phyloP scores from a whole-genome alignment of 2,888 invertebrate genomes.

The Chalcosyrphus nemorum region DNA sequence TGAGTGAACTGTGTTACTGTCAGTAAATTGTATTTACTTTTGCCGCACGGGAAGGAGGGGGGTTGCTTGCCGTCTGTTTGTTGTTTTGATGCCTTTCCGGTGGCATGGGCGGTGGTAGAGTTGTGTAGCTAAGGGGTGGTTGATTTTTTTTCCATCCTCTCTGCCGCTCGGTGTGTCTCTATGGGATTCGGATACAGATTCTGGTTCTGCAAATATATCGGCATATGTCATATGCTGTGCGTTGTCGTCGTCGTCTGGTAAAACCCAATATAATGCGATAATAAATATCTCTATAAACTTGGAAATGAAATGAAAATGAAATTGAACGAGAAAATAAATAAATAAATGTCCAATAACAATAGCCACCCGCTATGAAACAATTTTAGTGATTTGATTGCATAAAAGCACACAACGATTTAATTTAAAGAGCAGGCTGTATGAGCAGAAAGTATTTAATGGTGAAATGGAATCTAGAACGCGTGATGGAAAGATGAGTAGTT shows the following conservation, averaged over 20 bases:
- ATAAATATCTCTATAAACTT: slow-evolving; percentile 73
- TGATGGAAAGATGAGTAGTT: too few relatives aligned
- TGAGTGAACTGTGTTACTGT: slow-evolving; percentile 2
- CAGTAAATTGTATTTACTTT: slow-evolving; percentile 54
- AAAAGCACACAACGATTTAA: slow-evolving; percentile 1
- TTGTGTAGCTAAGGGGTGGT: not conserved
- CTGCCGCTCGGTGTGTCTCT: too few relatives aligned
- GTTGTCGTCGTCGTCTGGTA: slow-evolving; percentile 22
- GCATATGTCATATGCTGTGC: slow-evolving; percentile 74
- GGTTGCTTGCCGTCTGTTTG: slow-evolving; percentile 28
- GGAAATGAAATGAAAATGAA: slow-evolving; percentile 56
- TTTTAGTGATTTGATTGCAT: slow-evolving; percentile 63
- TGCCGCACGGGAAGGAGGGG: too few relatives aligned
- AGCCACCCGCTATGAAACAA: slow-evolving; percentile 67
- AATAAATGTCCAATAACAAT: slow-evolving; percentile 60
- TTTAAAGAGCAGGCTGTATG: not conserved
- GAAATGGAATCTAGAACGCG: too few relatives aligned
- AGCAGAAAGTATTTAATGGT: slow-evolving; percentile 24
- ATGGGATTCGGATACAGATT: not conserved
- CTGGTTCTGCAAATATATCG: slow-evolving; percentile 48
- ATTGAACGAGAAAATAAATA: slow-evolving; percentile 56
- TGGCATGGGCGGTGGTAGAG: not conserved
- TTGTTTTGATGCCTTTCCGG: slow-evolving; percentile 68
- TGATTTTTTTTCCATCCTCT: slow-evolving; percentile 20
- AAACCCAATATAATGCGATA: slow-evolving; percentile 71